Conservation (phyloP, 2,888 invertebrate species). For the Pseudococcus longispinus region DNA sequence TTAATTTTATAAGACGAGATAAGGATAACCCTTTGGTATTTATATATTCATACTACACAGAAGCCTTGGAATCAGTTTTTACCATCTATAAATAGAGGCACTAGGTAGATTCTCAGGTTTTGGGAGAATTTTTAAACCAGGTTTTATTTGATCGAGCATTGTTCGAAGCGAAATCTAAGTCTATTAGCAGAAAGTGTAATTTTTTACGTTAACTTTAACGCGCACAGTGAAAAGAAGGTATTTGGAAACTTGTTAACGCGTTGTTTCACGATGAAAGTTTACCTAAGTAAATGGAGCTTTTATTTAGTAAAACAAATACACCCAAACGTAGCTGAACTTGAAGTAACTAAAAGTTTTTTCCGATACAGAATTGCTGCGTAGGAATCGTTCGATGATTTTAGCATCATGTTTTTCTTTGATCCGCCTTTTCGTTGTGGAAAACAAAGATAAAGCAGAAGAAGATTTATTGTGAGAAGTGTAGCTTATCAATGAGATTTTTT, state of each 20-base stretch:
- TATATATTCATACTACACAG: neutral
- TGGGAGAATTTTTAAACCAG: neutral
- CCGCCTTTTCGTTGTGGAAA: neutral
- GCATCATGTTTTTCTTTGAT: neutral
- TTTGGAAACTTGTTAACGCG: slow-evolving; percentile 1
- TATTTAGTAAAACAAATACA: slow-evolving; percentile 23
- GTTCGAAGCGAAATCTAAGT: neutral
- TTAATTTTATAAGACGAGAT: slow-evolving; percentile 18
- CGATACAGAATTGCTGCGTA: neutral
- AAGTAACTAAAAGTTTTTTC: neutral
- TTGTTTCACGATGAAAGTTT: neutral
- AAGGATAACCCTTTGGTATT: neutral
- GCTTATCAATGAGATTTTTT: neutral
- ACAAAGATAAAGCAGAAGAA: neutral
- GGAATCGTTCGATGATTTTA: slow-evolving; percentile 1
- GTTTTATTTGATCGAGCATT: neutral
- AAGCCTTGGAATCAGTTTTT: neutral
- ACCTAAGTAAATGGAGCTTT: slow-evolving; percentile 15
- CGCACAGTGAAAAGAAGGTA: neutral
- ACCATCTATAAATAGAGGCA: neutral
- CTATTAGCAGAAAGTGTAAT: neutral
- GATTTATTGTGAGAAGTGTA: neutral
- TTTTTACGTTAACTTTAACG: neutral
- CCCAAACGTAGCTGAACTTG: neutral
- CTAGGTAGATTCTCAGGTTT: neutral